Conservation (phyloP, 2,888 invertebrate genomes). For the Pterostichus madidus region DNA sequence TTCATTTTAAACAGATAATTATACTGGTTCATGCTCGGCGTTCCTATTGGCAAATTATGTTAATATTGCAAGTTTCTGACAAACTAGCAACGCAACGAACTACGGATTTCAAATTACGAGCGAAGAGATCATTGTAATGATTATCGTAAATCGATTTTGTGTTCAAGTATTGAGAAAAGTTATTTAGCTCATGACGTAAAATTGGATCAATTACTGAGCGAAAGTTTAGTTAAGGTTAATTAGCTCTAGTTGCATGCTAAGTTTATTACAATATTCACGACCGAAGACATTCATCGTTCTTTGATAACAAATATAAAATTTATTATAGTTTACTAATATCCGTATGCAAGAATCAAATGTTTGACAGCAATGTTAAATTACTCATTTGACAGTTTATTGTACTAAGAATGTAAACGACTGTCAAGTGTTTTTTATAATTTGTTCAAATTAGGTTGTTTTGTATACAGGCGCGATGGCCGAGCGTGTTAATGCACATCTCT, state of each 20-base stretch:
- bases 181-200: slow-evolving; percentile 23
- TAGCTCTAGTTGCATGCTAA: slow-evolving; percentile 10
- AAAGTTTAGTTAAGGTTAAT: slow-evolving; percentile 27
- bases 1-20: slow-evolving; percentile 42
- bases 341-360: too few relatives aligned
- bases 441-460: too few relatives aligned
- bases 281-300: background rate
- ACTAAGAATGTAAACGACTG: too few relatives aligned
- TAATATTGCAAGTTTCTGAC: slow-evolving; percentile 32
- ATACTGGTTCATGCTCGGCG: slow-evolving; percentile 31
- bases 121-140: slow-evolving; percentile 9
- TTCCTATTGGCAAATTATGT: slow-evolving; percentile 35
- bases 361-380: too few relatives aligned
- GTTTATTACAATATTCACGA: background rate
- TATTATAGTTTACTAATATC: too few relatives aligned
- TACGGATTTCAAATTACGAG: background rate
- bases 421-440: too few relatives aligned
- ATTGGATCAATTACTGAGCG: slow-evolving; percentile 33
- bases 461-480: too few relatives aligned
- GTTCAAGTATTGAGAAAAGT: slow-evolving; percentile 24
- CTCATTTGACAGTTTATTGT: too few relatives aligned
- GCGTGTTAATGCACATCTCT: too few relatives aligned
- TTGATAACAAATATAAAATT: background rate
- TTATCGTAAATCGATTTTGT: background rate
- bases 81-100: background rate